Percentiles rank a stretch among this genome's conserved stretches.
Evolutionary conservation across 1,140 invertebrate species (phyloP).

Genomic region (Trichogramma pretiosum): DNA sequence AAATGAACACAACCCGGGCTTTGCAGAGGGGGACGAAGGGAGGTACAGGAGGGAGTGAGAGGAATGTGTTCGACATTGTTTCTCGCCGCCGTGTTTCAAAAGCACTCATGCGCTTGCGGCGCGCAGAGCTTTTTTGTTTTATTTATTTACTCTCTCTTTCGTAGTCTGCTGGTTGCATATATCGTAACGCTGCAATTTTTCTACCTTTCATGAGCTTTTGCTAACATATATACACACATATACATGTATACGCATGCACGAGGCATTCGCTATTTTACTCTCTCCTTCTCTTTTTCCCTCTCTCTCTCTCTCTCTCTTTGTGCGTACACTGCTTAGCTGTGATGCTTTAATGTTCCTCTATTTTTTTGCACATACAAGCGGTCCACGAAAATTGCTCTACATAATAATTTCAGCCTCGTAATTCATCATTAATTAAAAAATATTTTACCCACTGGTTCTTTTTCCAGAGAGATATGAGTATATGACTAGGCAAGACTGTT

Average conservation of each 20-base stretch:
- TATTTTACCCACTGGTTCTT: slow-evolving; percentile 1
- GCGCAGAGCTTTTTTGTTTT: no score
- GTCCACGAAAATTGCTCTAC: slow-evolving; percentile 4
- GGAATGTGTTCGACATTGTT: slow-evolving; percentile 10
- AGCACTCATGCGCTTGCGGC: no score
- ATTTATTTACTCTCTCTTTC: no score
- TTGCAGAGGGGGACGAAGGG: no score
- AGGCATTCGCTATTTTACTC: slow-evolving; percentile 19
- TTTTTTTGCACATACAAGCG: no score
- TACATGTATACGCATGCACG: no score
- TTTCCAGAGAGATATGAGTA: no score
- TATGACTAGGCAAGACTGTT: neutral
- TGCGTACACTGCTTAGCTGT: no score
- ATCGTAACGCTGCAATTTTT: slow-evolving; percentile 23
- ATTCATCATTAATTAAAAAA: slow-evolving; percentile 13
- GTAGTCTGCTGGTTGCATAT: neutral
- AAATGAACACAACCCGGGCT: slow-evolving; percentile 20
- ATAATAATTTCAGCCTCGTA: no score
- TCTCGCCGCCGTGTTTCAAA: slow-evolving; percentile 8
- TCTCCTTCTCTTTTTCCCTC: slow-evolving; percentile 16
- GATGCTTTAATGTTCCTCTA: no score
- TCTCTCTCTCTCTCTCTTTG: slow-evolving; percentile 16
- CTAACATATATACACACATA: no score
- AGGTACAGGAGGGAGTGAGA: no score
- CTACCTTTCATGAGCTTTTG: slow-evolving; percentile 22